Evolutionary conservation across 2,113 vertebrate species (phyloP).

Genomic region (Oriolus oriolus): DNA sequence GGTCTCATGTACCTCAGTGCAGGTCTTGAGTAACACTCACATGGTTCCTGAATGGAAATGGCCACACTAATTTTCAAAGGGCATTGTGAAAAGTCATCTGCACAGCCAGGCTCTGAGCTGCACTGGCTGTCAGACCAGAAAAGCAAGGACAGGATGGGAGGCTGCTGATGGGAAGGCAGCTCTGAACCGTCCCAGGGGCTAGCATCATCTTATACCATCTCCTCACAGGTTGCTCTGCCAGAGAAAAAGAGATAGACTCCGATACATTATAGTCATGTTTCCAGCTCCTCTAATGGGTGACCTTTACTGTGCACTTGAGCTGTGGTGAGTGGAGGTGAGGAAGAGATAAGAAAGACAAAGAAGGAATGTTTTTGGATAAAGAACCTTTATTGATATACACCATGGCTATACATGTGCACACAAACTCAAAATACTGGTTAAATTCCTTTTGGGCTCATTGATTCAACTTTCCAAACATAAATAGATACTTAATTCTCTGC

Average conservation of each 20-base stretch:
- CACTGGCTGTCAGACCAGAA: not conserved
- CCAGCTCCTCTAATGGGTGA: not conserved
- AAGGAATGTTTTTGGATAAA: not conserved
- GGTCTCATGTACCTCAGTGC: not conserved
- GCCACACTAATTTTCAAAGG: not conserved
- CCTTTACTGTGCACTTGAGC: not conserved
- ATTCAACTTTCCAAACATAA: not conserved
- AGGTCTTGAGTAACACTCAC: not conserved
- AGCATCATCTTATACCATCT: not conserved
- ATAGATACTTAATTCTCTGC: not conserved
- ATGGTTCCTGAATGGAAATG: not conserved
- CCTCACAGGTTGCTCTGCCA: not conserved
- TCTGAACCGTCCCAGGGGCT: rapidly evolving
- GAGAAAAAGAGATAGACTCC: not conserved
- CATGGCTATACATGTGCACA: not conserved
- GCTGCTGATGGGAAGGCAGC: not conserved
- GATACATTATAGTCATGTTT: not conserved
- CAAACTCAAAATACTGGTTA: not conserved
- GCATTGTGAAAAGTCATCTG: not conserved
- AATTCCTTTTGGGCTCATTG: not conserved
- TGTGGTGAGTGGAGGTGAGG: not conserved
- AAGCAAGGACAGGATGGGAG: not conserved
- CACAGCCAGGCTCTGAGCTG: not conserved
- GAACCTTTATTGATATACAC: not conserved
- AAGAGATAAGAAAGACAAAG: not conserved